phyloP scores from a whole-genome alignment of 2,797 vertebrate genomes.

The Gymnothorax javanicus region DNA sequence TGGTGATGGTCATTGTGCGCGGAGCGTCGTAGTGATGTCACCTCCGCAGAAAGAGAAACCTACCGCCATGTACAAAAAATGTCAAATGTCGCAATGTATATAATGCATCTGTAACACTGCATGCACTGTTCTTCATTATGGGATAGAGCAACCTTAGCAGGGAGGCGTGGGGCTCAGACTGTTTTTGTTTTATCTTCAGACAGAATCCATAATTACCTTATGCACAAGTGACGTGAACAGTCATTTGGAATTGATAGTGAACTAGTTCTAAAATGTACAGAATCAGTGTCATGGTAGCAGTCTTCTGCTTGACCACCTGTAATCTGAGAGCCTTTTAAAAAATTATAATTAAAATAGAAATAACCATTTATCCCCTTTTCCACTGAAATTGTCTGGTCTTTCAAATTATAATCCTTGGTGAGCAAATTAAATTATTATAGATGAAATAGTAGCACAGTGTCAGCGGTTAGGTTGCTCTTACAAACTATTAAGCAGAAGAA shows the following conservation, averaged over 20 bases:
- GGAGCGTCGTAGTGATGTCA: slow-evolving; percentile 88
- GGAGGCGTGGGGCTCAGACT: slow-evolving; percentile 60
- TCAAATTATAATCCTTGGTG: neutral
- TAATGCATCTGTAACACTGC: slow-evolving; percentile 73
- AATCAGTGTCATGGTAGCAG: neutral
- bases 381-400: neutral
- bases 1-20: slow-evolving; percentile 99
- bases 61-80: slow-evolving; percentile 54
- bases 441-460: neutral
- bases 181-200: slow-evolving; percentile 43
- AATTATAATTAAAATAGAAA: neutral
- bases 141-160: slow-evolving; percentile 77
- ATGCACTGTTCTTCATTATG: slow-evolving; percentile 86
- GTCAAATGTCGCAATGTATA: slow-evolving; percentile 48
- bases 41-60: slow-evolving; percentile 13
- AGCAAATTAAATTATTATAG: neutral
- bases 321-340: neutral
- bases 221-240: neutral
- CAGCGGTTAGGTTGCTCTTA: neutral
- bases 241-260: slow-evolving; percentile 5
- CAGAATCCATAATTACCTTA: neutral
- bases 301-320: neutral
- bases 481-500: neutral
- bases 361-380: neutral
- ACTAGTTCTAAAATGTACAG: slow-evolving; percentile 14